Conservation (phyloP, 2,797 vertebrate species). For the Anguilla obscura region DNA sequence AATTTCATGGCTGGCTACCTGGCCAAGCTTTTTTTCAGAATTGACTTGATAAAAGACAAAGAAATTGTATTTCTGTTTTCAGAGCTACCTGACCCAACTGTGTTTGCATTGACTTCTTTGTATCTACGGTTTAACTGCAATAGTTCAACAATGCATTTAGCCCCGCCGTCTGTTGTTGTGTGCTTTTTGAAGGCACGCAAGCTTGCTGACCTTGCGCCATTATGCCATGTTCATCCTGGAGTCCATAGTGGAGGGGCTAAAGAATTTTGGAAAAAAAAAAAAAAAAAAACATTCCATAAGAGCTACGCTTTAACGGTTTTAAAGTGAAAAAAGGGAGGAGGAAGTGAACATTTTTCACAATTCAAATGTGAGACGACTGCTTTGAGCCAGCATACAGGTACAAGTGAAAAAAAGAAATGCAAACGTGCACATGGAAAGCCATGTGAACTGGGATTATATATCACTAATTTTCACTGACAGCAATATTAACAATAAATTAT, state of each 20-base stretch:
- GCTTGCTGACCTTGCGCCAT: not conserved
- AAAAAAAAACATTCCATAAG: not conserved
- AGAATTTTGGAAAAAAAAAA: not conserved
- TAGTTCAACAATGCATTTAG: not conserved
- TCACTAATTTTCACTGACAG: not conserved
- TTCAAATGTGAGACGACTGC: not conserved
- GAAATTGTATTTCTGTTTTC: not conserved
- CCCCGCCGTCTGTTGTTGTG: not conserved
- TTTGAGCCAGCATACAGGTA: no score
- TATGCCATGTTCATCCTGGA: not conserved
- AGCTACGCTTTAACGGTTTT: not conserved
- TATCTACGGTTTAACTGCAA: not conserved
- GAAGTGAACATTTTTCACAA: not conserved
- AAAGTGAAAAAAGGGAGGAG: not conserved
- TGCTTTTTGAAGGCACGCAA: not conserved
- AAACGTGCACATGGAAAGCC: not conserved
- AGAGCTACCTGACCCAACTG: not conserved
- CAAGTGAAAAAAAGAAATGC: not conserved
- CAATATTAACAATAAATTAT: not conserved
- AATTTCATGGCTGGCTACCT: not conserved
- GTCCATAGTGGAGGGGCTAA: not conserved
- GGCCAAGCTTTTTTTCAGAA: not conserved
- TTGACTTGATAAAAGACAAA: not conserved
- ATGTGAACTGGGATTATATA: not conserved
- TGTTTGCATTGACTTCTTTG: not conserved